A percentile compares a stretch with the other conserved stretches of the same genome.
phyloP scores from a whole-genome alignment of 92 coral and sea anemone species.

The Metridium senile region DNA sequence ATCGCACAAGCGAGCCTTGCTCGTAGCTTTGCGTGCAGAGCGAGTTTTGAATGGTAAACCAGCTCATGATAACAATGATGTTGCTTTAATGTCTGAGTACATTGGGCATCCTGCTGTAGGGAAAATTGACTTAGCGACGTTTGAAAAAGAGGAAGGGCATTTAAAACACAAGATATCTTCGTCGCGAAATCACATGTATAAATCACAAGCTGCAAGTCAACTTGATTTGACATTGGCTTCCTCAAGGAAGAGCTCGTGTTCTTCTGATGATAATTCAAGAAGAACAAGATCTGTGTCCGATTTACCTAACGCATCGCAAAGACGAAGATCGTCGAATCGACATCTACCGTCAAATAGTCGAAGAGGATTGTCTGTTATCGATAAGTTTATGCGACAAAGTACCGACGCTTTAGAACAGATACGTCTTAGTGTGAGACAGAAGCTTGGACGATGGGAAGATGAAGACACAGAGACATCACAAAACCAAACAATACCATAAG shows the following conservation, averaged over 20 bases:
- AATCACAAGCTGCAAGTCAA: conserved; percentile 77
- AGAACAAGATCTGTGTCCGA: conserved; percentile 72
- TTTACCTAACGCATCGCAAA: conserved; percentile 40
- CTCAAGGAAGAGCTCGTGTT: conserved; percentile 31
- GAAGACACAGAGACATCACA: conserved; percentile 10
- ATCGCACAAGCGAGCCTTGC: conserved; percentile 87
- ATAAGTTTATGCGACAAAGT: conserved; percentile 82
- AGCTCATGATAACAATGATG: conserved; percentile 76
- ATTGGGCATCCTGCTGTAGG: conserved; percentile 82
- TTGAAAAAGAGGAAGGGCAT: conserved; percentile 49
- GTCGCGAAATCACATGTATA: conserved; percentile 34
- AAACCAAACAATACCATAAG: not conserved
- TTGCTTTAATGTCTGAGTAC: conserved; percentile 82
- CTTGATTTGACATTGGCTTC: conserved; percentile 66
- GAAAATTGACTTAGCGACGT: conserved; percentile 64
- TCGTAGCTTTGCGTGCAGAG: conserved; percentile 89
- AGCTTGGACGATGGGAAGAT: conserved; percentile 45
- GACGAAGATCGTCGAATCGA: conserved; percentile 35
- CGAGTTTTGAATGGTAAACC: conserved; percentile 89
- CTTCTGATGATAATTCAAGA: conserved; percentile 30
- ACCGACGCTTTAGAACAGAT: conserved; percentile 82
- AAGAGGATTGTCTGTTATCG: conserved; percentile 45
- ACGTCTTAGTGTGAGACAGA: conserved; percentile 73
- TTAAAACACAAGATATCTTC: conserved; percentile 24
- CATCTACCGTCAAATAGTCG: conserved; percentile 74